Conservation (phyloP, 2,113 vertebrate genomes). For the Thalassarche chlororhynchos region DNA sequence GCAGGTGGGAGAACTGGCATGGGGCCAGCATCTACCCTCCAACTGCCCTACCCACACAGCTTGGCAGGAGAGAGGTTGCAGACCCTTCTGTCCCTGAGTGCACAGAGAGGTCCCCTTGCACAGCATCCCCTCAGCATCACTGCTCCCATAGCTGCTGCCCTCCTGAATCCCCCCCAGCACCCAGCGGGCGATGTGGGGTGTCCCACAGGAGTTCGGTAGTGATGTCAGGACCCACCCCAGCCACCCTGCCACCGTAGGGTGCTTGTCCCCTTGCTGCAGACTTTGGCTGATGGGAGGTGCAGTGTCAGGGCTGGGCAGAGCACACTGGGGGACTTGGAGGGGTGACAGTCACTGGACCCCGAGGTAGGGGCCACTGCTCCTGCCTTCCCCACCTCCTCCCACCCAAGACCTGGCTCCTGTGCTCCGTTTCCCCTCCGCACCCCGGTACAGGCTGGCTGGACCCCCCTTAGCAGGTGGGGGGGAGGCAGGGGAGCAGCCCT, state of each 20-base stretch:
- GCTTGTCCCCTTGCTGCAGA: not conserved
- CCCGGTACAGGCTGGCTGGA: not conserved
- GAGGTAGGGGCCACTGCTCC: not conserved
- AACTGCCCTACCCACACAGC: not conserved
- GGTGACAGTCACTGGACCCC: not conserved
- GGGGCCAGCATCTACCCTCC: not conserved
- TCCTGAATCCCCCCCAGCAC: not conserved
- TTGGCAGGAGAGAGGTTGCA: not conserved
- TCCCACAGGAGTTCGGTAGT: not conserved
- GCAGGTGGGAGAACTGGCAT: not conserved
- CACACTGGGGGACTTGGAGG: not conserved
- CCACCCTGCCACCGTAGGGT: not conserved
- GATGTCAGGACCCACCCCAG: not conserved
- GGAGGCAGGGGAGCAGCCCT: not conserved
- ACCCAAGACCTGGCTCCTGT: not conserved
- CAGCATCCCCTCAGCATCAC: not conserved
- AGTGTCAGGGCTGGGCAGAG: not conserved
- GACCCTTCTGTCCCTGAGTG: not conserved
- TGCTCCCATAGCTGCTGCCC: not conserved
- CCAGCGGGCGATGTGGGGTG: not conserved
- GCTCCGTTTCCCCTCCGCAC: not conserved
- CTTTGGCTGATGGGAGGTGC: not conserved
- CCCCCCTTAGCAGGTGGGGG: not conserved
- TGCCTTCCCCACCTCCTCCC: not conserved
- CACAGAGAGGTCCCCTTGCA: not conserved